Evolutionary conservation across 2,797 vertebrate species (phyloP), one percentile per base, ranked within the genome.

Genomic region (Mus spretus): DNA sequence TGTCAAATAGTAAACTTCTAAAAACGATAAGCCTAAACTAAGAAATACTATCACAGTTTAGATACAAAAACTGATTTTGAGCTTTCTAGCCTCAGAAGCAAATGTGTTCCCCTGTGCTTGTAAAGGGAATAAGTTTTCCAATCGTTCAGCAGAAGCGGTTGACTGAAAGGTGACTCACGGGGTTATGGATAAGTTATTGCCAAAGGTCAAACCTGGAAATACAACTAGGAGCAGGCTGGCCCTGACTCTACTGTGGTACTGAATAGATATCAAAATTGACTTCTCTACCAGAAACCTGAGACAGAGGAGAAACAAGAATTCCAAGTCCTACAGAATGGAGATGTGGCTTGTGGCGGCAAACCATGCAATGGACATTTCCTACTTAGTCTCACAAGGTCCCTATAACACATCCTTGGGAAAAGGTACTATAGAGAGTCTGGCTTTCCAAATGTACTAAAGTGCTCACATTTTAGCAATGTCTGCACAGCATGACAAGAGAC

Each of bases 381-480:
- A 87, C 24, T 81, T 80, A 57, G 84, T 70, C 40, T 89, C 81
- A 70, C 11, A 53, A 91, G 88, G 34, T 91, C n/a, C 28, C 85
- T 47, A 53, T 13, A 53, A 61, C 4, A 81, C 3, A 15, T 22
- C 7, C 20, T 47, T 20, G n/a, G 31, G 47, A 72, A 12, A 31
- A 92, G 13, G 26, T 61, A 12, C 89, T 87, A 78, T 44, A 53
- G 47, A 81, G 57, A 79, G 11, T 59, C 3, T 20, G 24, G 40
- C n/a, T 82, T 74, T 72, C 63, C 7, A 95, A 37, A 22, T 1
- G 89, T 67, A 75, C 50, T 85, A 77, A 50, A 11, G 61, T 89
- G 12, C 50, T 50, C 12, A 86, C 67, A 19, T 70, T n/a, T 70
- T 70, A n/a, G 67, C 31, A 19, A 34, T n/a, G 34, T 20, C 12